A percentile compares a stretch with the other conserved stretches of the same genome.
Evolutionary conservation across 2,113 vertebrate genomes (phyloP).

Genomic region (Phyllopteryx taeniolatus): DNA sequence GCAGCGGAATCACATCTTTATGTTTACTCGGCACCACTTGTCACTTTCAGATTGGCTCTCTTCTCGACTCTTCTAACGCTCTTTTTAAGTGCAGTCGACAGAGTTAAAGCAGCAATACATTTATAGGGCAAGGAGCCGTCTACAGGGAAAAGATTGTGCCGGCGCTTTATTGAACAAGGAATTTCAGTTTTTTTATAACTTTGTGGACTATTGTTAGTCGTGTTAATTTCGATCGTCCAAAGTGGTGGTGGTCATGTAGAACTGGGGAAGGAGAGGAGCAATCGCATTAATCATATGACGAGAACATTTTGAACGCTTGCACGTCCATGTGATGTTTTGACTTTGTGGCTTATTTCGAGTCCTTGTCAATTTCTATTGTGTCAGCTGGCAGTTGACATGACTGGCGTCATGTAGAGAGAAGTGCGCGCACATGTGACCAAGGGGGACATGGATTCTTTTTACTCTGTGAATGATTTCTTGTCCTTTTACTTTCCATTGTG

Average conservation of each 20-base stretch:
- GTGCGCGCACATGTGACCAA: too few relatives aligned
- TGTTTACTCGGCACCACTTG: conserved; percentile 30
- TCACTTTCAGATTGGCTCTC: conserved; percentile 7
- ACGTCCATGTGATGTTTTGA: too few relatives aligned
- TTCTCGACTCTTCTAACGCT: neutral
- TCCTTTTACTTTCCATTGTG: too few relatives aligned
- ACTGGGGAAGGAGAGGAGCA: neutral
- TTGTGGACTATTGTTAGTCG: neutral
- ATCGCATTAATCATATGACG: neutral
- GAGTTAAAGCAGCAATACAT: neutral
- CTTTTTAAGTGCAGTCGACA: neutral
- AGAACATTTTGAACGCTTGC: neutral
- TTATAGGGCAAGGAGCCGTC: neutral
- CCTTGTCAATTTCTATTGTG: too few relatives aligned
- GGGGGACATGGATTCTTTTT: too few relatives aligned
- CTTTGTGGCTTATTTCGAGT: too few relatives aligned
- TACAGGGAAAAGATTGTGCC: neutral
- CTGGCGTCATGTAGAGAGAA: too few relatives aligned
- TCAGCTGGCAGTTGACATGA: too few relatives aligned
- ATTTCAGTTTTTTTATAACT: neutral
- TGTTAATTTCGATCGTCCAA: neutral
- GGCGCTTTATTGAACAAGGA: too few relatives aligned
- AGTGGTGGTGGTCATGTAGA: too few relatives aligned
- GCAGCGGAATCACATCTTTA: conserved; percentile 19
- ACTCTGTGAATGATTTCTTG: too few relatives aligned